Percentiles rank a stretch among this genome's conserved stretches.
Conservation (phyloP, 2,113 vertebrate genomes). For the Bambusicola thoracicus region DNA sequence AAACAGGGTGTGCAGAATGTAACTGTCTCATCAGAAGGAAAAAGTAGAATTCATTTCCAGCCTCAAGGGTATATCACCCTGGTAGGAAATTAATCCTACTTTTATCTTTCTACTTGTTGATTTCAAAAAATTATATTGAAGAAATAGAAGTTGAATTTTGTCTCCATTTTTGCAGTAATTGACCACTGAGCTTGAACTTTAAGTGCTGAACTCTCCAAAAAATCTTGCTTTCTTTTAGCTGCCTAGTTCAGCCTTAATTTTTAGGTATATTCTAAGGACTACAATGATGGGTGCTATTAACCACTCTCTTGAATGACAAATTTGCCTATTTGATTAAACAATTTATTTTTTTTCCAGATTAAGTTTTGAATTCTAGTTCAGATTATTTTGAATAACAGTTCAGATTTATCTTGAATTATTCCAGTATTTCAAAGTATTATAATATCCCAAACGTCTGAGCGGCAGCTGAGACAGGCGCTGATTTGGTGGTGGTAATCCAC, state of each 20-base stretch:
- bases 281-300: neutral
- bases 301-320: neutral
- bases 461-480: neutral
- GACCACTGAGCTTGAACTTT: neutral
- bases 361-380: neutral
- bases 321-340: neutral
- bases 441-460: neutral
- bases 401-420: neutral
- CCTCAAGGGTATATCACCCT: neutral
- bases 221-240: neutral
- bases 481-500: neutral
- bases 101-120: neutral
- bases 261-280: neutral
- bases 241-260: neutral
- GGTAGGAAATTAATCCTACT: neutral
- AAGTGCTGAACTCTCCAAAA: neutral
- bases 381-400: neutral
- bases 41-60: neutral
- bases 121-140: neutral
- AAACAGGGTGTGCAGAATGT: rapidly evolving
- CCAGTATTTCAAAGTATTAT: neutral
- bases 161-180: neutral
- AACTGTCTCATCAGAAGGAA: neutral
- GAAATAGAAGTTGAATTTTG: neutral
- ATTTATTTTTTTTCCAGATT: neutral